Evolutionary conservation across 2,888 invertebrate genomes (phyloP), one percentile per base, ranked within the genome.

Genomic region (Agriopis aurantiaria): DNA sequence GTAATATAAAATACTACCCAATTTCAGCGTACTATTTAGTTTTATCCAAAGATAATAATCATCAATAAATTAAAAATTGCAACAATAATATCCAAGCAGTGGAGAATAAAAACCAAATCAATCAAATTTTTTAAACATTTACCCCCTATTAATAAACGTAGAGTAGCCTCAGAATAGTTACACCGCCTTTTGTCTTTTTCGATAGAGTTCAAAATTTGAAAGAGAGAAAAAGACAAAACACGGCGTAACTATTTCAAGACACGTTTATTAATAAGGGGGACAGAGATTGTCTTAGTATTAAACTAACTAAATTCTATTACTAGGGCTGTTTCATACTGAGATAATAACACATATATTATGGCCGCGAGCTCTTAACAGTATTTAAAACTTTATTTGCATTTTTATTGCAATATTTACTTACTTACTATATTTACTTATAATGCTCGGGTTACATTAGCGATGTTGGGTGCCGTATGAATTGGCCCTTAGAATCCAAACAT

Each of bases 221-320:
- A n/a, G n/a, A n/a, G n/a, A n/a, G n/a, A n/a, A n/a, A 23, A 23
- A 23, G 1, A 23, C 17, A 23, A 23, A 23, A 23, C 1, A 23
- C 17, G 17, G 17, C 0, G 17, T 23, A 23, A 23, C 17, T 23
- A 23, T 23, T 23, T 2, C 17, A 23, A 23, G 17, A 23, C 17
- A 23, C 17, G 2, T 23, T 23, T 23, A 23, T 23, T 23, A 23
- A 2, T 23, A 23, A 23, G 17, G 17, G 17, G 17, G 17, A 68
- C 10, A 62, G 68, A 73, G 66, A 71, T 75, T 74, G 68, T 67
- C 70, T 72, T 71, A 60, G 52, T 10, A n/a, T n/a, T 62, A 63
- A 67, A 59, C 67, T 72, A 69, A 40, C 51, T 48, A 72, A 48
- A 72, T 65, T 61, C n/a, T 55, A 33, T 43, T 11, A 45, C 11